A percentile compares a stretch with the other conserved stretches of the same genome.
Conservation (phyloP, 2,888 invertebrate genomes). For the Zhuqinia jingwanae region DNA sequence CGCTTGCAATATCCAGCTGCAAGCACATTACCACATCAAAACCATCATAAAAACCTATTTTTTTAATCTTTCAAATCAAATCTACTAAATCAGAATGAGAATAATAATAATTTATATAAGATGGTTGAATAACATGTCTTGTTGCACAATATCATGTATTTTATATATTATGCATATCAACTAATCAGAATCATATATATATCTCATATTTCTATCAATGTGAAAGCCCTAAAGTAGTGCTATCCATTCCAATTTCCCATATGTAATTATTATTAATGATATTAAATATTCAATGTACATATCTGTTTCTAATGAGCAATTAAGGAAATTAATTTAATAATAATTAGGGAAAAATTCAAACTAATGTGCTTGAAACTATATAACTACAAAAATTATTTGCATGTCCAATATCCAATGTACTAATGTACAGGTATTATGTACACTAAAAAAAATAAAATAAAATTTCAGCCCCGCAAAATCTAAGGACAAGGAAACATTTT, state of each 20-base stretch:
- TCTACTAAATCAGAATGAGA: not conserved
- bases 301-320: conserved; percentile 2
- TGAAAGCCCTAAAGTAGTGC: not conserved
- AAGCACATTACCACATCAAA: conserved; percentile 40
- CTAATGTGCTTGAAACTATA: not conserved
- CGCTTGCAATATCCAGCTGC: conserved; percentile 78
- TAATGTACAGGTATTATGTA: not conserved
- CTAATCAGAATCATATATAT: too few relatives aligned
- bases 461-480: conserved; percentile 19
- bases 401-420: not conserved
- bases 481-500: conserved; percentile 2
- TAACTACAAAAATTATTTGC: conserved; percentile 9
- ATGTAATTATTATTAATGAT: too few relatives aligned
- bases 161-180: too few relatives aligned
- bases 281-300: conserved; percentile 4
- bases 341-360: conserved; percentile 17
- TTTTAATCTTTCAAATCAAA: not conserved
- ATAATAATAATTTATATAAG: not conserved
- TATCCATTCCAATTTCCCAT: not conserved
- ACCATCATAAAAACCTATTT: not conserved
- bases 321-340: too few relatives aligned
- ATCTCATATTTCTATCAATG: not conserved
- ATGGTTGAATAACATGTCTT: not conserved
- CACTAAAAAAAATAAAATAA: not conserved
- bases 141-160: not conserved